phyloP scores from a whole-genome alignment of 2,888 invertebrate species.

The Pegoplata infirma region DNA sequence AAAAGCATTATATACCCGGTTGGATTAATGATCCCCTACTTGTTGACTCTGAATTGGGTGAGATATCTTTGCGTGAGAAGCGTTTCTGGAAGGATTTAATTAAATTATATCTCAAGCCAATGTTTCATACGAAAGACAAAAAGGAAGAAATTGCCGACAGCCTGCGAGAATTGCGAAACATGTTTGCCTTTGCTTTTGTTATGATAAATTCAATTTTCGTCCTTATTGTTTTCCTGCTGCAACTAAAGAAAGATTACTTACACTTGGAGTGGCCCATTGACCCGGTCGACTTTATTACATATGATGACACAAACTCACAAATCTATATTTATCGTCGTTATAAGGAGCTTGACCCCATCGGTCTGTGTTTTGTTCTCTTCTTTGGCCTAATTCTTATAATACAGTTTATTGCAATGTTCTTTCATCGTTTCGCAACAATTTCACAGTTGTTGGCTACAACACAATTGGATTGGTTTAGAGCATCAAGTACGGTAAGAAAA shows the following conservation, averaged over 20 bases:
- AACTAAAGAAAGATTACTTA: slow-evolving; percentile 84
- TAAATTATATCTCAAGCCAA: slow-evolving; percentile 86
- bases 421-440: slow-evolving; percentile 87
- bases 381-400: slow-evolving; percentile 84
- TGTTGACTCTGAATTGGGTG: slow-evolving; percentile 83
- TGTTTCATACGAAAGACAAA: slow-evolving; percentile 83
- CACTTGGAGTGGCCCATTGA: slow-evolving; percentile 85
- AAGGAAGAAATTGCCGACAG: slow-evolving; percentile 78
- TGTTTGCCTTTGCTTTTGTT: slow-evolving; percentile 84
- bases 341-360: slow-evolving; percentile 85
- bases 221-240: slow-evolving; percentile 85
- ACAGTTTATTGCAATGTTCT: slow-evolving; percentile 86
- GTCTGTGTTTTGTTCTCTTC: slow-evolving; percentile 86
- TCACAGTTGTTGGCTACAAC: slow-evolving; percentile 87
- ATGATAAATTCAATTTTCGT: slow-evolving; percentile 89
- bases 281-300: slow-evolving; percentile 80
- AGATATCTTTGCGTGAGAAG: slow-evolving; percentile 83
- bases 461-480: slow-evolving; percentile 79
- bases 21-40: slow-evolving; percentile 87
- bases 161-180: slow-evolving; percentile 80
- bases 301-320: slow-evolving; percentile 77
- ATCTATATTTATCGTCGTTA: slow-evolving; percentile 81
- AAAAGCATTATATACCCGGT: slow-evolving; percentile 71
- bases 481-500: slow-evolving; percentile 67
- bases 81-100: slow-evolving; percentile 89